Evolutionary conservation across 2,113 vertebrate species (phyloP).

Genomic region (Budorcas taxicolor): DNA sequence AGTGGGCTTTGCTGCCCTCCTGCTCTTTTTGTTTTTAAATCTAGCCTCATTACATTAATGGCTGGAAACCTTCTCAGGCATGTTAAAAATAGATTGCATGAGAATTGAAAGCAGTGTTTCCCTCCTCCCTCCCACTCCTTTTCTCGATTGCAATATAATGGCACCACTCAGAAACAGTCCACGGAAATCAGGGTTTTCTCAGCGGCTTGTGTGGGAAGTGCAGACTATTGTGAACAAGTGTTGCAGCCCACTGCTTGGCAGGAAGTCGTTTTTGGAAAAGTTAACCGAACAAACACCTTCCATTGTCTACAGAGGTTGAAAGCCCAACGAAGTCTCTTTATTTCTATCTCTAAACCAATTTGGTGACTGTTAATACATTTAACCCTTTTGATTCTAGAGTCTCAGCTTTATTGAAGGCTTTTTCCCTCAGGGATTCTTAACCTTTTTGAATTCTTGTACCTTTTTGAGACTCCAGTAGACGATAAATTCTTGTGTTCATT

Average conservation of each 20-base stretch:
- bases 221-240: conserved; percentile 45
- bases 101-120: conserved; percentile 12
- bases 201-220: conserved; percentile 55
- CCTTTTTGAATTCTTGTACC: not conserved
- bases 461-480: not conserved
- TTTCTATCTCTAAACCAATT: conserved; percentile 25
- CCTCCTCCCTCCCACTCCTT: conserved; percentile 26
- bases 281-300: conserved; percentile 58
- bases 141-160: conserved; percentile 14
- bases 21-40: conserved; percentile 43
- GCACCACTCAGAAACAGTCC: conserved; percentile 46
- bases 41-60: conserved; percentile 52
- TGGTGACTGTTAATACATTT: not conserved
- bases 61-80: conserved; percentile 34
- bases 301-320: conserved; percentile 56
- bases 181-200: conserved; percentile 62
- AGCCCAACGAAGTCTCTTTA: conserved; percentile 48
- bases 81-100: conserved; percentile 56
- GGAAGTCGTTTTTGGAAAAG: conserved; percentile 62
- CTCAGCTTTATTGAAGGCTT: not conserved
- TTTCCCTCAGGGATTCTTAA: not conserved
- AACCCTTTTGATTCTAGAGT: conserved; percentile 47
- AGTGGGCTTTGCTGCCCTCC: not conserved
- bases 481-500: not conserved
- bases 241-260: conserved; percentile 44